Percentiles rank a stretch among this genome's conserved stretches.
Evolutionary conservation across 37 sponge, comb jelly and placozoan genomes (phyloP).

Genomic region (Diacarnus erythraeanus): DNA sequence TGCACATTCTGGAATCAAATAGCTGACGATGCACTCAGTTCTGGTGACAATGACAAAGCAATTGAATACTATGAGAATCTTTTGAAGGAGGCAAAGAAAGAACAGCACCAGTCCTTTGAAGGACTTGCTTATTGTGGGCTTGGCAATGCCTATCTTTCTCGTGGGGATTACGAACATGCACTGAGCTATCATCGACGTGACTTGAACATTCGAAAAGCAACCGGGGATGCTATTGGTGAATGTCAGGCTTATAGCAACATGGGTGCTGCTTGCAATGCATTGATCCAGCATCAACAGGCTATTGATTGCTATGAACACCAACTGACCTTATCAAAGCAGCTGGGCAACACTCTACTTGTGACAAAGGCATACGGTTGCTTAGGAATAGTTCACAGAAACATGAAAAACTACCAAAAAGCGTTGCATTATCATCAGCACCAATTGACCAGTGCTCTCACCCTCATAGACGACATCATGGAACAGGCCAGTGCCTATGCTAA

Average conservation of each 20-base stretch:
- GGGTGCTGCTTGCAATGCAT: constrained; percentile 78
- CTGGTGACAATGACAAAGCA: constrained; percentile 73
- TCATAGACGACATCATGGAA: constrained; percentile 64
- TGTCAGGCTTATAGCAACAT: constrained; percentile 77
- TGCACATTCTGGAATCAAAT: constrained; percentile 82
- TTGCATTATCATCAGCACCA: constrained; percentile 77
- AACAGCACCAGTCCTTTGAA: constrained; percentile 84
- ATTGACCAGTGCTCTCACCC: constrained; percentile 40
- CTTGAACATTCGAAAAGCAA: constrained; percentile 56
- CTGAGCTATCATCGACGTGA: constrained; percentile 81
- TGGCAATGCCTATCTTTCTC: constrained; percentile 67
- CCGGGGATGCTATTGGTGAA: constrained; percentile 64
- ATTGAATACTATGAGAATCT: constrained; percentile 80
- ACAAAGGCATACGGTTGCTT: constrained; percentile 79
- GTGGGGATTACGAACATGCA: constrained; percentile 76
- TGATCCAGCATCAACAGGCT: constrained; percentile 68
- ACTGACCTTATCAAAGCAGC: constrained; percentile 70
- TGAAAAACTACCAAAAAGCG: constrained; percentile 71
- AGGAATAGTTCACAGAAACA: constrained; percentile 85
- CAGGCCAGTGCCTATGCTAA: constrained; percentile 82
- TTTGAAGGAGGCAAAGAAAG: constrained; percentile 80
- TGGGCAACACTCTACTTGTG: constrained; percentile 66
- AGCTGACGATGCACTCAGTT: constrained; percentile 72
- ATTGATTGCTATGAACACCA: constrained; percentile 73
- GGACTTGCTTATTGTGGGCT: constrained; percentile 83